Evolutionary conservation across 2,888 invertebrate species (phyloP).

Genomic region (Dryobotodes eremita): DNA sequence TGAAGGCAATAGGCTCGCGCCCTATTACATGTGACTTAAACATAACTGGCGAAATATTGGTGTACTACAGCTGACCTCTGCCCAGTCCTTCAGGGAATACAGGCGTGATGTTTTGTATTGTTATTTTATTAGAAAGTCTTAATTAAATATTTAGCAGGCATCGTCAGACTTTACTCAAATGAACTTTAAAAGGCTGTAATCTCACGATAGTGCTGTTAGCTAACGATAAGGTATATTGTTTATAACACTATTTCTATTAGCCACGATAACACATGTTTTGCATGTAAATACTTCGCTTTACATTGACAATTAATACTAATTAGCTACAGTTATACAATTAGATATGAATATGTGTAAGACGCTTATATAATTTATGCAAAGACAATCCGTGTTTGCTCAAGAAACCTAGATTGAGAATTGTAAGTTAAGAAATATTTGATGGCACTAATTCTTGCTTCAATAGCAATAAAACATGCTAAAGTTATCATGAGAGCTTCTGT

Average conservation of each 20-base stretch:
- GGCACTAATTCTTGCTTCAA: not conserved
- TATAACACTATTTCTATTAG: slow-evolving; percentile 38
- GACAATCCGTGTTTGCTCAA: slow-evolving; percentile 14
- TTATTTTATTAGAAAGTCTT: not conserved
- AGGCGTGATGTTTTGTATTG: not conserved
- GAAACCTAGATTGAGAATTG: slow-evolving; percentile 21
- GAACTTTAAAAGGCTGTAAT: slow-evolving; percentile 38
- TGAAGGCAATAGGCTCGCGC: not conserved
- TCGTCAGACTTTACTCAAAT: slow-evolving; percentile 20
- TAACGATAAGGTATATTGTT: slow-evolving; percentile 54
- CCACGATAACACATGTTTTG: slow-evolving; percentile 52
- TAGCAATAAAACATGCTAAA: not conserved
- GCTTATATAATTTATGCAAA: slow-evolving; percentile 29
- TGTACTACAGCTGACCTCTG: not conserved
- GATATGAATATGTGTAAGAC: slow-evolving; percentile 17
- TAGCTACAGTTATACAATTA: slow-evolving; percentile 36
- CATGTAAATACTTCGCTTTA: slow-evolving; percentile 45
- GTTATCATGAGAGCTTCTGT: not conserved
- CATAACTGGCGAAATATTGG: not conserved
- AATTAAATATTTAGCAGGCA: not conserved
- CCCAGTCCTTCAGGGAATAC: not conserved
- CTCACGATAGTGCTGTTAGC: slow-evolving; percentile 52
- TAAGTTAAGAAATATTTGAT: not conserved
- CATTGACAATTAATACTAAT: slow-evolving; percentile 42
- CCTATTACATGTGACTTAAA: not conserved